Percentiles rank a stretch among this genome's conserved stretches.
Evolutionary conservation across 2,888 invertebrate genomes (phyloP).

Genomic region (Tachystola acroxantha): DNA sequence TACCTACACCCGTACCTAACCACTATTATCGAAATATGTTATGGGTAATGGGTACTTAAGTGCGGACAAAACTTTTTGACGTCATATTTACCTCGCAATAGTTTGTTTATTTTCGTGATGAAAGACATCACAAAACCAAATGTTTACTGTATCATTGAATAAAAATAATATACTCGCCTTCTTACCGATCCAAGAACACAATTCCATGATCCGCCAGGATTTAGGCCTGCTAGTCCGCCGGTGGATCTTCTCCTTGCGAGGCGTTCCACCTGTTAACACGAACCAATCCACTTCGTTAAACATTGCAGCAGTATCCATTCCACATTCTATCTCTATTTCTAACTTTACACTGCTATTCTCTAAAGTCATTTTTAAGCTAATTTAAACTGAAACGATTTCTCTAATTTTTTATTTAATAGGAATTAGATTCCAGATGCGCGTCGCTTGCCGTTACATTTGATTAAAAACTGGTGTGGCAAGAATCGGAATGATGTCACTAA

Average conservation of each 20-base stretch:
- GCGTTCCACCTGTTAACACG: conserved; percentile 58
- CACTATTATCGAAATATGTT: no score
- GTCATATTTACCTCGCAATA: no score
- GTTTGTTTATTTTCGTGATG: no score
- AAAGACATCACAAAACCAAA: no score
- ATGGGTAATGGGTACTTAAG: no score
- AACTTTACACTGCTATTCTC: conserved; percentile 34
- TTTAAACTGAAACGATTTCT: neutral
- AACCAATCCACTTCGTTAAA: conserved; percentile 61
- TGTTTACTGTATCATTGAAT: no score
- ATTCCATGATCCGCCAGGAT: conserved; percentile 54
- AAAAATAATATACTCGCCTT: conserved; percentile 58
- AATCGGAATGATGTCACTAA: conserved; percentile 26
- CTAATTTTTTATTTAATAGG: no score
- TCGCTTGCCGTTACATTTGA: conserved; percentile 24
- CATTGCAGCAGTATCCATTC: conserved; percentile 35
- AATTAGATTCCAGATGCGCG: no score
- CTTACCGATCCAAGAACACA: conserved; percentile 66
- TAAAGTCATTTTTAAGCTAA: neutral
- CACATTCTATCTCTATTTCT: conserved; percentile 56
- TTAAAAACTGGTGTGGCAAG: conserved; percentile 2
- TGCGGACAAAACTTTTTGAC: no score
- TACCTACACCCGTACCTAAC: no score
- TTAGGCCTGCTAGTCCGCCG: conserved; percentile 45
- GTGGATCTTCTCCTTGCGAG: conserved; percentile 44